These are phyloP conservation scores for Kryphioiulus occultus DNA, from an alignment of 2,888 invertebrate genomes.

Conservation along the genomic window DNA sequence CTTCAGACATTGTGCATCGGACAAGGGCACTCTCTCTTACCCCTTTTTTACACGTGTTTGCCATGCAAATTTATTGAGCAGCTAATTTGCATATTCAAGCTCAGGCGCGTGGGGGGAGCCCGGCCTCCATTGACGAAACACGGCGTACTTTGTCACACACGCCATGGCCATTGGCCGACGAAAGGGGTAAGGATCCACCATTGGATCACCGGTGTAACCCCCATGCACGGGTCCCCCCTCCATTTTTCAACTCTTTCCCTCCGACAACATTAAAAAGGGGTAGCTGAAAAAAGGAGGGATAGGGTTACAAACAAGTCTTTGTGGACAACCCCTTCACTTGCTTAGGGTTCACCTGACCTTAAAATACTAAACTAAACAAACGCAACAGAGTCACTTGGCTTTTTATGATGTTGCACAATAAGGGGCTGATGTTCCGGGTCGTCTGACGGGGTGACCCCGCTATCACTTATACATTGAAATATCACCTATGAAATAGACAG, in stretches of 20 bases:
- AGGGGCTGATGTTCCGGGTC: slow-evolving; percentile 45
- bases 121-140: slow-evolving; percentile 41
- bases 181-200: slow-evolving; percentile 9
- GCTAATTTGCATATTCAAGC: slow-evolving; percentile 52
- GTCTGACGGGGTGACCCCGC: slow-evolving; percentile 33
- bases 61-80: slow-evolving; percentile 53
- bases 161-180: slow-evolving; percentile 30
- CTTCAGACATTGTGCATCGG: slow-evolving; percentile 15
- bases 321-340: slow-evolving; percentile 49
- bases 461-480: slow-evolving; percentile 41
- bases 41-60: slow-evolving; percentile 49
- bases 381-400: slow-evolving; percentile 50
- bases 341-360: slow-evolving; percentile 47
- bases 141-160: slow-evolving; percentile 11
- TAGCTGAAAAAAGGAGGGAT: slow-evolving; percentile 47
- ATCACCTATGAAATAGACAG: slow-evolving; percentile 39
- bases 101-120: slow-evolving; percentile 44
- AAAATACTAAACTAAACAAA: slow-evolving; percentile 51
- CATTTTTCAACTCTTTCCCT: slow-evolving; percentile 48
- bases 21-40: slow-evolving; percentile 37
- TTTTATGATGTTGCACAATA: slow-evolving; percentile 46
- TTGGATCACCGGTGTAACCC: slow-evolving; percentile 31
- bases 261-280: slow-evolving; percentile 42
- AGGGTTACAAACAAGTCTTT: slow-evolving; percentile 50
- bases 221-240: neutral